Evolutionary conservation across 2,113 vertebrate genomes (phyloP), one percentile per base, ranked within the genome.

Genomic region (Neomonachus schauinslandi): DNA sequence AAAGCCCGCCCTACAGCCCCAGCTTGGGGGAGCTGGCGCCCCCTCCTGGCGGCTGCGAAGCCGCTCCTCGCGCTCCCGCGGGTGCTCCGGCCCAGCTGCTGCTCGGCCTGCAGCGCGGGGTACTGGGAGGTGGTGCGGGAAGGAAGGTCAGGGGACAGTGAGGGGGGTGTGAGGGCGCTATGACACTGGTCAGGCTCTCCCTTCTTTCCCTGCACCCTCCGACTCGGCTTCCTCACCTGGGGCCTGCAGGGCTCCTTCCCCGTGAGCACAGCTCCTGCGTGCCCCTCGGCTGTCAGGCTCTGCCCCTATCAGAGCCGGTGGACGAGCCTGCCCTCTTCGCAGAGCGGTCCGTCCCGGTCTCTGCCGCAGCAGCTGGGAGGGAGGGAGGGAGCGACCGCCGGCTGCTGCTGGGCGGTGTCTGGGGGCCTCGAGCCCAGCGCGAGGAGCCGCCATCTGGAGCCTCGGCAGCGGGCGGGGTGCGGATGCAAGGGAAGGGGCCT

Each of bases 371-470:
- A 96, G 97, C 98, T 97, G 98, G 93, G 95, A 91, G 95, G 96
- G 96, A 89, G 96, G 96, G 95, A 89, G 97, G 93, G 89, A 95
- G 90, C 69, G 46, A 15, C 80, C 49, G 96, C 90, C 79, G 80
- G 95, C 92, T 80, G 92, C 97, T 81, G 94, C 93, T 33, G 82
- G 94, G 97, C 63, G 81, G 96, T n/a, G 94, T 89, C 97, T 93
- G 94, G 95, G 98, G 96, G 65, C 82, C 74, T 77, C 36, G 39
- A 74, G 95, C 85, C 16, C 42, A 16, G 91, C n/a, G 53, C 80
- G 11, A 65, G 57, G 77, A 91, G 84, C 84, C 1, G 95, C 98
- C 98, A 94, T 97, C 98, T 97, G 97, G 97, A 98, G 96, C 69
- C 92, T 69, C 22, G 49, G 89, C n/a, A 21, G 65, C 92, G 26